These are phyloP conservation scores for Chaetura pelagica DNA, from an alignment of 2,113 vertebrate species.

Conservation along the genomic window DNA sequence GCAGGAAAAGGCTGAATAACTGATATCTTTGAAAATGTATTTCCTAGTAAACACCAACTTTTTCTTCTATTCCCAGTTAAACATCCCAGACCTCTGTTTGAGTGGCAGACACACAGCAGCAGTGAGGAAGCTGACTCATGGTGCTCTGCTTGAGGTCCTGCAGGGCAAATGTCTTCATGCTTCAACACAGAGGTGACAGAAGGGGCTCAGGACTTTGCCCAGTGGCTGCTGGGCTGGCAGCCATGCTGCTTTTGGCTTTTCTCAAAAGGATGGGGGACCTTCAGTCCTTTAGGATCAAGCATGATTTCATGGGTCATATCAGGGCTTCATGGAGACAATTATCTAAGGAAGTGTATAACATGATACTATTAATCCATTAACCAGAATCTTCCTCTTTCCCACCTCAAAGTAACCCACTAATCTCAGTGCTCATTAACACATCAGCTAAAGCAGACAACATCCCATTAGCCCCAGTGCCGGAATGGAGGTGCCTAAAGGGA, in stretches of 20 bases:
- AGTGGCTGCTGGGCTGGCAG: background rate
- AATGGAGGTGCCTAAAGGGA: background rate
- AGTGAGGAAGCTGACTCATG: background rate
- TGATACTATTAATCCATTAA: background rate
- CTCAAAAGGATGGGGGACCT: background rate
- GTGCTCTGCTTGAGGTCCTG: background rate
- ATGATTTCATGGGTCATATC: background rate
- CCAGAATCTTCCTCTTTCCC: background rate
- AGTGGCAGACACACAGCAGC: background rate
- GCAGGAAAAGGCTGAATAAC: background rate
- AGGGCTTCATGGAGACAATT: background rate
- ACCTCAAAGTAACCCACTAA: background rate
- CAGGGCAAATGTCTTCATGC: accelerated
- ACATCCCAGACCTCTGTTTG: background rate
- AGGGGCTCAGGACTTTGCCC: background rate
- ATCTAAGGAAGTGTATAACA: background rate
- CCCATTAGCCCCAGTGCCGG: background rate
- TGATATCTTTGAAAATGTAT: background rate
- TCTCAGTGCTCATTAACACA: background rate
- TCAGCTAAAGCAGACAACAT: background rate
- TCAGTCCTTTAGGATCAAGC: background rate
- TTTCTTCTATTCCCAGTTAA: background rate
- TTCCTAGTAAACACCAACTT: background rate
- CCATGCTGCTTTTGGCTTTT: background rate
- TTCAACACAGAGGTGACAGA: background rate